phyloP scores from a whole-genome alignment of 1,140 invertebrate genomes.

The Chlorops oryzae region DNA sequence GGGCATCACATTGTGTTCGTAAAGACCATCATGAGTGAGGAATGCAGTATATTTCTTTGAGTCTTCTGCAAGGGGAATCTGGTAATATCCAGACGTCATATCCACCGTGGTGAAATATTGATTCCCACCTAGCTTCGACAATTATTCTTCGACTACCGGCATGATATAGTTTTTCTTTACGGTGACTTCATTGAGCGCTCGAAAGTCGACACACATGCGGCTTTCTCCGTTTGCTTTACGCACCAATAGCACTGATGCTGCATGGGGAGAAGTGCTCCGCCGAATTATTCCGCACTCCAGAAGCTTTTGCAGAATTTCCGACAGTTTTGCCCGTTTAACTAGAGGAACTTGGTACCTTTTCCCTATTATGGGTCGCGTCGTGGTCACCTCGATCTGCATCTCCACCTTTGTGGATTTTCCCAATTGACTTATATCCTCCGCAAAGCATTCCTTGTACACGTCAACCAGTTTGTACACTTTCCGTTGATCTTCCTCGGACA shows the following conservation, averaged over 20 bases:
- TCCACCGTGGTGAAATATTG: slow-evolving; percentile 4
- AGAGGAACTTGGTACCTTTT: slow-evolving; percentile 18
- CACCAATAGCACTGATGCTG: too few relatives aligned
- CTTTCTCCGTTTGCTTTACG: too few relatives aligned
- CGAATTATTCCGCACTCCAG: slow-evolving; percentile 41
- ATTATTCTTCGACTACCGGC: slow-evolving; percentile 1
- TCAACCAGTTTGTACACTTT: background rate
- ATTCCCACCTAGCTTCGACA: background rate
- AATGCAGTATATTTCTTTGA: slow-evolving; percentile 18
- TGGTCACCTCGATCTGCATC: slow-evolving; percentile 7
- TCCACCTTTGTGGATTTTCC: background rate
- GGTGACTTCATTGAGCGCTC: slow-evolving; percentile 5
- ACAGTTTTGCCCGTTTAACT: slow-evolving; percentile 12
- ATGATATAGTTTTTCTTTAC: background rate
- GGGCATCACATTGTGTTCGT: slow-evolving; percentile 43
- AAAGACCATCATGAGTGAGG: slow-evolving; percentile 20
- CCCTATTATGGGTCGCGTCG: slow-evolving; percentile 13
- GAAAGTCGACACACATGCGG: slow-evolving; percentile 8
- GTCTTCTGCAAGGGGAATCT: slow-evolving; percentile 2
- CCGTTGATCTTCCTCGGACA: too few relatives aligned
- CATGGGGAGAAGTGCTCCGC: slow-evolving; percentile 11
- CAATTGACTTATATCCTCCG: background rate
- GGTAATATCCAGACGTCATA: slow-evolving; percentile 7
- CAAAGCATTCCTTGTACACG: background rate
- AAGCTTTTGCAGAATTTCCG: slow-evolving; percentile 24